These are phyloP conservation scores for Muscicapa striata DNA, from an alignment of 2,797 vertebrate genomes.

Conservation along the genomic window DNA sequence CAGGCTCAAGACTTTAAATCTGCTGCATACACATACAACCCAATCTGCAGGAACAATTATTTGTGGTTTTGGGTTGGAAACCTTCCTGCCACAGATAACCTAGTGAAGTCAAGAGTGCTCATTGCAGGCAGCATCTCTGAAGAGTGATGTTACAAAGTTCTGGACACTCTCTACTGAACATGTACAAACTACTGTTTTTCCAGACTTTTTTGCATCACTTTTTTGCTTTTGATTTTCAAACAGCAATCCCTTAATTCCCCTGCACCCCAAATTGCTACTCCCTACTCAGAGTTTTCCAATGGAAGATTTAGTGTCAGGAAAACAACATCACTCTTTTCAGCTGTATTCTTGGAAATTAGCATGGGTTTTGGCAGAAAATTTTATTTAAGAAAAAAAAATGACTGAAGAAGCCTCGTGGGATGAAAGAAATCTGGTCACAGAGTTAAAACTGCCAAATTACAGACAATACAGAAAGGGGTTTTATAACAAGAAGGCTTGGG, in stretches of 20 bases:
- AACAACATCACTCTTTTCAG: neutral
- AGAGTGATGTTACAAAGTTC: neutral
- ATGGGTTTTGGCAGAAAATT: neutral
- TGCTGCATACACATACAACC: neutral
- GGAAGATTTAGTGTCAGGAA: neutral
- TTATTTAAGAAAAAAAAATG: neutral
- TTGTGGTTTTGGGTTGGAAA: neutral
- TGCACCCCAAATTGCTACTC: neutral
- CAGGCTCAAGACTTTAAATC: neutral
- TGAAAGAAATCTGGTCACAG: neutral
- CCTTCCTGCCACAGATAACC: neutral
- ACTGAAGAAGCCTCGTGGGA: neutral
- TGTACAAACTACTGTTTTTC: neutral
- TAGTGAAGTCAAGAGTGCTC: neutral
- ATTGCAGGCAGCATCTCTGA: neutral
- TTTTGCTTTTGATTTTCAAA: neutral
- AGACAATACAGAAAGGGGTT: neutral
- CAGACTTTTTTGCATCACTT: neutral
- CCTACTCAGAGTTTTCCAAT: neutral
- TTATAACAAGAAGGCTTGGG: neutral
- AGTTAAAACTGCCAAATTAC: slow-evolving; percentile 1
- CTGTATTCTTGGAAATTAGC: neutral
- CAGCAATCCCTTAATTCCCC: neutral
- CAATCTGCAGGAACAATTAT: neutral
- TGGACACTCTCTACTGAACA: neutral